Evolutionary conservation across 2,888 invertebrate genomes (phyloP).

Genomic region (Epinotia nisella): DNA sequence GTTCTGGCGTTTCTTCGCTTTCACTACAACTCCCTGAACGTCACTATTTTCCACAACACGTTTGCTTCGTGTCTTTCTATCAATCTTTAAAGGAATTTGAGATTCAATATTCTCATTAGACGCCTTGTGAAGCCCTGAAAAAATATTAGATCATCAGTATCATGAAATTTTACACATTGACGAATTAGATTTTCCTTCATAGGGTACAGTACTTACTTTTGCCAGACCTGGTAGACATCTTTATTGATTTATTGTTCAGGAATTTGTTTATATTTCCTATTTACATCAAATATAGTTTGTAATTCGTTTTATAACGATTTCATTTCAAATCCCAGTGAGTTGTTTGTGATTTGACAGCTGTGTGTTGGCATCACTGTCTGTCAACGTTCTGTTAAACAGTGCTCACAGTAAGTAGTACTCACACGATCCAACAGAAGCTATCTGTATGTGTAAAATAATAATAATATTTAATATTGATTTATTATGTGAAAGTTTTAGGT

Average conservation of each 20-base stretch:
- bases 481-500: too few species aligned
- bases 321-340: conserved; percentile 30
- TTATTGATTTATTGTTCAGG: conserved; percentile 40
- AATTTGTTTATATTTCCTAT: conserved; percentile 37
- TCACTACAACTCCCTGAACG: conserved; percentile 49
- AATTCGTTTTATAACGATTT: conserved; percentile 43
- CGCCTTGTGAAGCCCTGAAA: conserved; percentile 70
- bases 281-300: conserved; percentile 33
- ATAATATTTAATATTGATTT: background rate
- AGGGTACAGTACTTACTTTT: conserved; percentile 70
- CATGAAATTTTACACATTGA: background rate
- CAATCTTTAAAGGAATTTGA: conserved; percentile 54
- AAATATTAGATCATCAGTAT: background rate
- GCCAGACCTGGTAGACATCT: conserved; percentile 77
- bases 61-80: conserved; percentile 65
- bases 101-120: conserved; percentile 53
- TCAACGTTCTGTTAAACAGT: background rate
- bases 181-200: conserved; percentile 7
- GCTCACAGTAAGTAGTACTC: background rate
- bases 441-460: background rate
- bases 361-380: conserved; percentile 33
- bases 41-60: conserved; percentile 61
- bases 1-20: conserved; percentile 63
- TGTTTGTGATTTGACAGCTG: conserved; percentile 17
- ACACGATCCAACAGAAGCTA: background rate